Percentiles rank a stretch among this genome's conserved stretches.
These are phyloP conservation scores for Chrysemys picta DNA, from an alignment of 2,113 vertebrate genomes.

Conservation along the genomic window DNA sequence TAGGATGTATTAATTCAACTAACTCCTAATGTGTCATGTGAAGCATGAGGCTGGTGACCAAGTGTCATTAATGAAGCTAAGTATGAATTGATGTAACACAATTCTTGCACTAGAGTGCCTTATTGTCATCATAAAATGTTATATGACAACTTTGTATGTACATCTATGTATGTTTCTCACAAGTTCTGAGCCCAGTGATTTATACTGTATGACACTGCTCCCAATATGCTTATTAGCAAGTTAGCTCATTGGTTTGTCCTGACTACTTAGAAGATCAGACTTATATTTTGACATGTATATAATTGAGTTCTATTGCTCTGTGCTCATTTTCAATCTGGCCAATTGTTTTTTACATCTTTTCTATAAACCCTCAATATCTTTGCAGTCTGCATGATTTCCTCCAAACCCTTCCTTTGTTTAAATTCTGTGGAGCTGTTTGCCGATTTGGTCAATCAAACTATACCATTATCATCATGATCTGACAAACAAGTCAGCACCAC, in stretches of 20 bases:
- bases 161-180: not conserved
- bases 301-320: not conserved
- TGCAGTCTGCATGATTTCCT: not conserved
- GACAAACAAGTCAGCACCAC: not conserved
- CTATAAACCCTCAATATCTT: not conserved
- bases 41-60: no score
- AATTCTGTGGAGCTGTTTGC: not conserved
- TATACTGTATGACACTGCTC: not conserved
- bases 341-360: not conserved
- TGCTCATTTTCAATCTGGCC: not conserved
- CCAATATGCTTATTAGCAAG: not conserved
- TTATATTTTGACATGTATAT: not conserved
- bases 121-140: not conserved
- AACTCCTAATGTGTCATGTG: not conserved
- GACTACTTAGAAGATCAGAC: not conserved
- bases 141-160: fast-evolving
- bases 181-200: not conserved
- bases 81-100: not conserved
- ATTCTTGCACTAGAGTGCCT: not conserved
- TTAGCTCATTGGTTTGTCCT: not conserved
- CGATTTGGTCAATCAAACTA: not conserved
- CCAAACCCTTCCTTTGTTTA: not conserved
- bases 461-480: not conserved
- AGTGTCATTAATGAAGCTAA: not conserved
- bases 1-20: not conserved